Base-by-base conservation (phyloP, 2,888 invertebrate species). In the Pomacea canaliculata region DNA sequence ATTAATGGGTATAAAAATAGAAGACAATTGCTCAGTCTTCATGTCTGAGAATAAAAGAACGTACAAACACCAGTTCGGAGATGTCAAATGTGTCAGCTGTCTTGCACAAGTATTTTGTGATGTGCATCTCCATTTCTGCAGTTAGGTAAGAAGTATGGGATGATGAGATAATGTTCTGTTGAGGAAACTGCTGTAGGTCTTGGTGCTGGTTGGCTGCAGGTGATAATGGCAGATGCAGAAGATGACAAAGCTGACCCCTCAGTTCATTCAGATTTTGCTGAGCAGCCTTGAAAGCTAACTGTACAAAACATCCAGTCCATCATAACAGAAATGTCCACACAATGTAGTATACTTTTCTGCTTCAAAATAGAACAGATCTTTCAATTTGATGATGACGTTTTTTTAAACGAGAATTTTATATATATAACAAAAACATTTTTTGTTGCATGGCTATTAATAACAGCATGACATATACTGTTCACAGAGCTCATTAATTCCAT, bases 261-360 rank as follows among this genome's bases (percentile, higher is more conserved):
- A 96, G 94, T 77, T 94, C 93, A 85, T 94, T 94, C 78, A 96
- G 93, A n/a, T 87, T 86, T 84, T 94, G 93, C 87, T 94, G 93
- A 82, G 94, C 93, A 71, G 94, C 94, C 81, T 95, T 93, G 91
- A 95, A 95, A 80, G 95, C 93, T 86, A 95, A 92, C 95, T 95
- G 89, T 46, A 84, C 51, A 56, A 56, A 56, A 56, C 51, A 56
- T 10, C 10, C 10, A 56, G 10, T 2, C 51, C 4, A 56, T 13
- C 10, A 51, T 51, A 51, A 0, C 13, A 56, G 16, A 56, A 56
- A 56, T 56, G 1, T 8, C 51, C 16, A 37, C 37, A 37, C 37
- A 37, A 37, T 37, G 37, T 37, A 37, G 37, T 37, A 37, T 37
- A 1, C 37, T 37, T 37, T 37, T 37, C 0, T 37, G 1, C 37